Conservation (phyloP, 2,888 invertebrate species). For the Pyrrhosoma nymphula region DNA sequence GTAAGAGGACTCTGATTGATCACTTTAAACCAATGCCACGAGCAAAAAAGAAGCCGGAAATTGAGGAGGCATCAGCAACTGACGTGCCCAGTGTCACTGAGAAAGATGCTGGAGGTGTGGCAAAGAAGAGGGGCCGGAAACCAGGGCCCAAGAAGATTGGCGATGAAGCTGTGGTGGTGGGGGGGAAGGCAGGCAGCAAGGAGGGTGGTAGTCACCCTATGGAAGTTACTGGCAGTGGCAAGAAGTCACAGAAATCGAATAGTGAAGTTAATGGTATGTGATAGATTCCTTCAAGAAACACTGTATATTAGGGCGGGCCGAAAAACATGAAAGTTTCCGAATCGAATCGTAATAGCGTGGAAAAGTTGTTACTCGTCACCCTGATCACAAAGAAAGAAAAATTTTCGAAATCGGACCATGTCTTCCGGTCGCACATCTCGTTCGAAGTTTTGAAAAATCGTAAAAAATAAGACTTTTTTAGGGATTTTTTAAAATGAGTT, state of each 20-base stretch:
- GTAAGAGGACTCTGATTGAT: constrained; percentile 10
- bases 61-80: neutral
- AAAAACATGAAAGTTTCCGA: too few relatives aligned
- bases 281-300: too few relatives aligned
- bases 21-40: neutral
- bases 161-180: neutral
- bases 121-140: constrained; percentile 39
- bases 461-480: too few relatives aligned
- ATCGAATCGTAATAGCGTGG: too few relatives aligned
- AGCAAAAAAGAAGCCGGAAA: neutral
- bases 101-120: neutral
- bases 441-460: too few relatives aligned
- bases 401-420: too few relatives aligned
- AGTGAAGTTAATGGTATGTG: neutral
- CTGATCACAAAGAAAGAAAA: too few relatives aligned
- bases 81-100: neutral
- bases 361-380: too few relatives aligned
- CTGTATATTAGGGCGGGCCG: too few relatives aligned
- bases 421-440: too few relatives aligned
- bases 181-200: neutral
- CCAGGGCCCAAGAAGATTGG: constrained; percentile 8
- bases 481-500: too few relatives aligned
- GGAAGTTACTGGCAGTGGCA: neutral
- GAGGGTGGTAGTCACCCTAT: neutral
- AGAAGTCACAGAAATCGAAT: neutral